Base-by-base conservation (phyloP, 2,113 vertebrate species). In the Gadus macrocephalus region DNA sequence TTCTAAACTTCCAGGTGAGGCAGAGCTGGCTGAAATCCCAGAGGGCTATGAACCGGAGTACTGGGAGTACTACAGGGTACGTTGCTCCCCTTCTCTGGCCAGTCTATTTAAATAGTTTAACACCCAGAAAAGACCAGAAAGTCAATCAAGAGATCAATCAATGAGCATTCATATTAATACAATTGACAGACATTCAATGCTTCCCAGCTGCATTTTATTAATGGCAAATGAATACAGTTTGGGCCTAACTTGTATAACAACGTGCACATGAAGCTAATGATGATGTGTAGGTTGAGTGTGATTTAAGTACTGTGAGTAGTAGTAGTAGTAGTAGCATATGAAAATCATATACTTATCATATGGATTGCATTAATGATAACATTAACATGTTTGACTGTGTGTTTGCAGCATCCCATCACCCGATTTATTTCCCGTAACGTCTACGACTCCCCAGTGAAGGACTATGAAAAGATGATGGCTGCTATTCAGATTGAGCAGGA, bases 21-120 rank as follows among this genome's bases (percentile, higher is more conserved):
- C 96, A 70, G 94, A 98, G 80, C 90, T 98, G 82, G 93, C 84
- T 69, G 96, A 98, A 84, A 93, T 90, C 75, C 96, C 97, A 1
- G 96, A 98, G 80, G 95, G 75, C 68, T 98, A 98, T 49, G 19
- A 92, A 72, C 96, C 97, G 8, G 94, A 99, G 2, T 74, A 95
- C 75, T 99, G 95, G 95, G 97, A 99, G 64, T 98, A 99, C 80
- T 92, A 93, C 81, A 94, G 94, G 92, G 96, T 98, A 78, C 9
- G 62, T 22, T 2, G 42, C 1, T 0, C 3, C 56, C 35, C 22
- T 65, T 67, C 11, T 62, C n/a, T 70, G 2, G 63, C 70, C 56
- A 22, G 2, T 35, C 11, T 58, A 15, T 59, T 69, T 77, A 64
- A 31, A 35, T 49, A 14, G 22, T 2, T 27, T 55, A 17, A 17